These are phyloP conservation scores for Hedychridium roseum DNA, from an alignment of 2,888 invertebrate genomes.

Conservation along the genomic window DNA sequence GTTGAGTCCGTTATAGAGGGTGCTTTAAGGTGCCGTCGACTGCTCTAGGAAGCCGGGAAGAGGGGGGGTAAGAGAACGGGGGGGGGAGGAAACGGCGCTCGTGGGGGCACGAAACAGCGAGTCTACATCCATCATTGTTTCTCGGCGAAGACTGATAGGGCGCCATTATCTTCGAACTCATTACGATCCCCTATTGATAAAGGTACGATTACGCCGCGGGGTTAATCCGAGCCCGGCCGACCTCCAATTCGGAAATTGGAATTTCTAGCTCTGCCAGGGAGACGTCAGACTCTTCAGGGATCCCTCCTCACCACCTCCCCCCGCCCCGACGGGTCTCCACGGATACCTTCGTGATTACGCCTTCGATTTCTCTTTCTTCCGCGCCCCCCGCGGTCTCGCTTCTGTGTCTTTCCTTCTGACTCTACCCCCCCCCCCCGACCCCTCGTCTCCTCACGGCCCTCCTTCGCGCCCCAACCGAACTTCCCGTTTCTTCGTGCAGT, in stretches of 20 bases:
- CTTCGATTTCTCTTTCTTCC: conserved; percentile 1
- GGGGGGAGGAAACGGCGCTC: conserved; percentile 6
- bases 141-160: conserved; percentile 58
- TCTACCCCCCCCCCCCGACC: conserved; percentile 1
- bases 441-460: background rate
- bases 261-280: conserved; percentile 53
- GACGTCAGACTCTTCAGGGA: conserved; percentile 50
- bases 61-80: background rate
- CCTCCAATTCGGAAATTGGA: conserved; percentile 58
- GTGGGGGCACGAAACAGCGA: conserved; percentile 54
- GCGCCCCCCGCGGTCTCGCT: conserved; percentile 1
- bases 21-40: conserved; percentile 6
- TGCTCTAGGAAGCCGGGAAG: background rate
- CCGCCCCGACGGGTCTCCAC: conserved; percentile 4
- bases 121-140: conserved; percentile 62
- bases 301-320: conserved; percentile 24
- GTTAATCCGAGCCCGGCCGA: conserved; percentile 38
- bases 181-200: conserved; percentile 64
- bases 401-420: conserved; percentile 3
- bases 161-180: conserved; percentile 61
- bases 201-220: conserved; percentile 54
- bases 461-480: conserved; percentile 10
- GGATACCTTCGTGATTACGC: conserved; percentile 21
- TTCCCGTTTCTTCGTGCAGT: conserved; percentile 2
- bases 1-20: no score